A percentile compares a stretch with the other conserved stretches of the same genome.
Conservation (phyloP, 2,888 invertebrate species). For the Allacma fusca region DNA sequence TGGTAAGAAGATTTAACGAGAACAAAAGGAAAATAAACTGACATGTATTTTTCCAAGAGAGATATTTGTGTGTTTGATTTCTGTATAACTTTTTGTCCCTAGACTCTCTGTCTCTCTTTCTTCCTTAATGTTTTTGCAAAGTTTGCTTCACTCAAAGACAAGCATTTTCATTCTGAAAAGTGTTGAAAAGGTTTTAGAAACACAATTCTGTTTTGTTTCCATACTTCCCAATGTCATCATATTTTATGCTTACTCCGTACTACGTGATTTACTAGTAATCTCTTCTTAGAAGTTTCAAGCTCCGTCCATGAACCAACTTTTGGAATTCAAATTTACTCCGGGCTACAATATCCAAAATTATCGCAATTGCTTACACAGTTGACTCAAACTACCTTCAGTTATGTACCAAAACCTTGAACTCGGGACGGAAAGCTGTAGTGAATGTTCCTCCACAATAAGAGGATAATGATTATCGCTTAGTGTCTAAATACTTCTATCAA, state of each 20-base stretch:
- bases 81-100: background rate
- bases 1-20: constrained; percentile 30
- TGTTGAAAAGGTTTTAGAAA: background rate
- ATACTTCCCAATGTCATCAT: constrained; percentile 4
- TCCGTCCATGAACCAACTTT: too few relatives aligned
- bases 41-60: constrained; percentile 24
- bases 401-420: too few relatives aligned
- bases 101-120: background rate
- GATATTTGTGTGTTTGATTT: constrained; percentile 26
- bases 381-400: too few relatives aligned
- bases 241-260: background rate
- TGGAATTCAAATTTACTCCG: too few relatives aligned
- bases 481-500: too few relatives aligned
- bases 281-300: background rate
- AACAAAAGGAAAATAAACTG: constrained; percentile 35
- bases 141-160: too few relatives aligned
- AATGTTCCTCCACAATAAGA: too few relatives aligned
- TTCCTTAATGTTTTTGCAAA: background rate
- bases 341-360: too few relatives aligned
- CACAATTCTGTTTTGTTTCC: background rate
- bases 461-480: too few relatives aligned
- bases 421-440: too few relatives aligned
- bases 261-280: background rate
- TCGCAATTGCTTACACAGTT: too few relatives aligned
- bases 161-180: too few relatives aligned